Evolutionary conservation across 2,113 vertebrate genomes (phyloP), one percentile per base, ranked within the genome.

Genomic region (Hemichromis elongatus): DNA sequence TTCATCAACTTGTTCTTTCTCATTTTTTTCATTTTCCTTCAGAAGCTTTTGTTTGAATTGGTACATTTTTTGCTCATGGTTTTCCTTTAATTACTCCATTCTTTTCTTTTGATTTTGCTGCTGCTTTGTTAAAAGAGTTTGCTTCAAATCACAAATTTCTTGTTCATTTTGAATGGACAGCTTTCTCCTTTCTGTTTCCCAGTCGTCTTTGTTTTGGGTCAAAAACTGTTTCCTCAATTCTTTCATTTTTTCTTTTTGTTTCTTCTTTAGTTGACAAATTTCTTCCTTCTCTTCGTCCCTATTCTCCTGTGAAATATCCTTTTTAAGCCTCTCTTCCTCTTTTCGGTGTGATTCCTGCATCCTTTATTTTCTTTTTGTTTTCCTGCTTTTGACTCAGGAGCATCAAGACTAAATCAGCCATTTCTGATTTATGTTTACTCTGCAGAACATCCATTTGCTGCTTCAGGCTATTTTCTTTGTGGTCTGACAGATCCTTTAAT

Each of bases 41-140:
- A 68, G 63, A 42, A 68, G n/a, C n/a, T 24, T 24, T 42, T 42
- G 12, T 42, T 42, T 68, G 63, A 68, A 40, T 0, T 68, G 0
- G 0, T 42, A 12, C n/a, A 68, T 12, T 0, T 68, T 7, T 2
- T 68, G 35, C 0, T 68, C 0, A 0, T 68, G 63, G 0, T 66
- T 0, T 24, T 68, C 19, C 0, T 40, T 5, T 0, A 66, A 0
- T 24, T 66, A 0, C 5, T 0, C 3, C 0, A 66, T 0, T 42
- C 24, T 11, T 68, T 68, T 0, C n/a, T 42, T 68, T 21, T 16
- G 0, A 16, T 0, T 42, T 42, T 68, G n/a, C 16, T 42, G 12
- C n/a, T 0, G n/a, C 0, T 16, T 14, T 40, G 2, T 2, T 0
- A 68, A 42, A 0, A 68, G 3, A 14, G 3, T 68, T 42, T 16